phyloP scores from a whole-genome alignment of 2,888 invertebrate species.

The Byasa hedistus region DNA sequence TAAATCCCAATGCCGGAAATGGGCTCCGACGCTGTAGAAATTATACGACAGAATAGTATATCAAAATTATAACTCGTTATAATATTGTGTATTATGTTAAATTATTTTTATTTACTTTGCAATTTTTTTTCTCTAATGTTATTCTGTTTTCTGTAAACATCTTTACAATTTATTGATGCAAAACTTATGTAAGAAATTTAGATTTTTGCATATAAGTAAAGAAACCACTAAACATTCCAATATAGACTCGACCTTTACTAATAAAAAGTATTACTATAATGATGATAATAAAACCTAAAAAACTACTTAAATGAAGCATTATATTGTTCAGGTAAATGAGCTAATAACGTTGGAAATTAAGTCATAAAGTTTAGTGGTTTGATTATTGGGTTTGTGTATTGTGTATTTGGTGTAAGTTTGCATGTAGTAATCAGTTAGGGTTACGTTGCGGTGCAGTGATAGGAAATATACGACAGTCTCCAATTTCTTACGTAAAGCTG shows the following conservation, averaged over 20 bases:
- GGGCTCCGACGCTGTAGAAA: conserved; percentile 31
- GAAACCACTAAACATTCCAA: too few species aligned
- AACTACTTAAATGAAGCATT: neutral
- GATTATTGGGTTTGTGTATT: conserved; percentile 8
- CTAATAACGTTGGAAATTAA: neutral
- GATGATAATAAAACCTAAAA: neutral
- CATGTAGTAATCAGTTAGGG: conserved; percentile 17
- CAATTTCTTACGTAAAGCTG: conserved; percentile 15
- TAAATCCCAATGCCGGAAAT: conserved; percentile 46
- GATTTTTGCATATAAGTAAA: too few species aligned
- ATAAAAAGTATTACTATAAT: too few species aligned
- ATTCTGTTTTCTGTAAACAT: too few species aligned
- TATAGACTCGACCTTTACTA: too few species aligned
- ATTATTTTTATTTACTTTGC: neutral
- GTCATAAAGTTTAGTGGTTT: conserved; percentile 11
- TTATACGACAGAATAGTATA: conserved; percentile 21
- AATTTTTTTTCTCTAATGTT: neutral
- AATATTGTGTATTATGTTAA: neutral
- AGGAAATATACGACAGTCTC: conserved; percentile 19
- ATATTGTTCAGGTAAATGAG: neutral
- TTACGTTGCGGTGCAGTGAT: conserved; percentile 12
- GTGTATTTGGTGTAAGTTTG: conserved; percentile 21
- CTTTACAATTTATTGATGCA: too few species aligned
- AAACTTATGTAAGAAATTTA: too few species aligned
- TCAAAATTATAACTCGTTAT: conserved; percentile 13